Base-by-base conservation (phyloP, 2,113 vertebrate genomes). In the Saccopteryx bilineata region DNA sequence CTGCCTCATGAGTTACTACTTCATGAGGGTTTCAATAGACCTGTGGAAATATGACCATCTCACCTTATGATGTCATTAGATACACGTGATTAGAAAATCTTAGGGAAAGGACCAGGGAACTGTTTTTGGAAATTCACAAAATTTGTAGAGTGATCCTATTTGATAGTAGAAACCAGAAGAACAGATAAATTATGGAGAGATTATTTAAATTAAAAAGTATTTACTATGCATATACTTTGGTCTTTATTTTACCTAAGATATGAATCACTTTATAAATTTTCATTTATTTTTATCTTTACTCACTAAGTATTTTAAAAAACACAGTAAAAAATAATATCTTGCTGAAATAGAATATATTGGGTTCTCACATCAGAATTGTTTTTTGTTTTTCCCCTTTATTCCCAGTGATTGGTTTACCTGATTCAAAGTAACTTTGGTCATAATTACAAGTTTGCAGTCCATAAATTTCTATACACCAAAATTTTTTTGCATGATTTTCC, bases 21-120 rank as follows among this genome's bases (percentile, higher is more conserved):
- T 39, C 39, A 39, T 39, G 39, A 54, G 54, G 14, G 54, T 14
- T 54, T 14, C 54, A 11, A 54, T 14, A 91, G 90, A 96, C 61
- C 24, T 33, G 88, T 58, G 12, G 9, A 80, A 58, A 71, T 91
- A 21, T n/a, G 56, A 76, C 88, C 52, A 50, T 95, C 72, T 94
- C 90, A 0, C 80, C 80, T 93, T 94, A 39, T 56, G 74, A 56
- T 68, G 12, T n/a, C 18, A 12, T 74, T 23, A 81, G 13, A 61
- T 3, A 39, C 39, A 52, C 83, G 1, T 28, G 21, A 82, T 68
- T 89, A 60, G 50, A 65, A 11, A 24, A 78, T 5, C 50, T 60
- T 83, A 39, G 15, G 19, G n/a, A 58, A 91, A 9, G 13, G 0
- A 46, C 3, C 46, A 1, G 33, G 26, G 5, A 31, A 24, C 8